A percentile compares a stretch with the other conserved stretches of the same genome.
phyloP scores from a whole-genome alignment of 2,797 vertebrate species.

The Bryconaethiops microstoma region DNA sequence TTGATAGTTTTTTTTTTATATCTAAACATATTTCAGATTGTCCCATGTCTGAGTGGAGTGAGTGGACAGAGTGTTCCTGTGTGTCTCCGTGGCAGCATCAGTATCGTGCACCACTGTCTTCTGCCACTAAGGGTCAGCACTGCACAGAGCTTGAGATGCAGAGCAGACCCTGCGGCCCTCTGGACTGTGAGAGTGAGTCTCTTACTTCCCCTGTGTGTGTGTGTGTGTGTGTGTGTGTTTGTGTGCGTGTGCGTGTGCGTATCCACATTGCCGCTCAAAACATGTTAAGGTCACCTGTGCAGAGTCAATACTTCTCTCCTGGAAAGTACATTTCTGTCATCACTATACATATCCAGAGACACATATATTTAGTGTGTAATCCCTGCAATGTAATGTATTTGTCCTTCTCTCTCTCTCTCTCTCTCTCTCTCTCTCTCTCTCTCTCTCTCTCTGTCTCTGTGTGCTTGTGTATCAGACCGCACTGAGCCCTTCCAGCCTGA shows the following conservation, averaged over 20 bases:
- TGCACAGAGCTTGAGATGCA: constrained; percentile 79
- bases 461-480: constrained; percentile 69
- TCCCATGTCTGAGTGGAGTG: constrained; percentile 84
- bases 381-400: constrained; percentile 17
- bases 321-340: constrained; percentile 2
- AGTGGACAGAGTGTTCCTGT: constrained; percentile 85
- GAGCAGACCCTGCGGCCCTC: constrained; percentile 73
- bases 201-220: constrained; percentile 13
- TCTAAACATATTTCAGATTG: constrained; percentile 65
- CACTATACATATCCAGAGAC: background rate
- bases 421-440: too few species aligned
- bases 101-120: constrained; percentile 77
- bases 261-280: background rate
- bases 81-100: constrained; percentile 80
- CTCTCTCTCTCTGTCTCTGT: background rate
- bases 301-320: background rate
- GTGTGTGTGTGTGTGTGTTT: constrained; percentile 31
- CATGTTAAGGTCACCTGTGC: constrained; percentile 2
- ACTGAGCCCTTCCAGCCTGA: constrained; percentile 76
- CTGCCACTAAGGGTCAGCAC: constrained; percentile 68
- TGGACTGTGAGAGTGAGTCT: constrained; percentile 75
- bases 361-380: constrained; percentile 10
- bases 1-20: too few species aligned
- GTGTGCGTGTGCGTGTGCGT: background rate
- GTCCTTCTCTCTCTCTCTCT: constrained; percentile 2